Base-by-base conservation (phyloP, 2,888 invertebrate species). In the Leucoma salicis region DNA sequence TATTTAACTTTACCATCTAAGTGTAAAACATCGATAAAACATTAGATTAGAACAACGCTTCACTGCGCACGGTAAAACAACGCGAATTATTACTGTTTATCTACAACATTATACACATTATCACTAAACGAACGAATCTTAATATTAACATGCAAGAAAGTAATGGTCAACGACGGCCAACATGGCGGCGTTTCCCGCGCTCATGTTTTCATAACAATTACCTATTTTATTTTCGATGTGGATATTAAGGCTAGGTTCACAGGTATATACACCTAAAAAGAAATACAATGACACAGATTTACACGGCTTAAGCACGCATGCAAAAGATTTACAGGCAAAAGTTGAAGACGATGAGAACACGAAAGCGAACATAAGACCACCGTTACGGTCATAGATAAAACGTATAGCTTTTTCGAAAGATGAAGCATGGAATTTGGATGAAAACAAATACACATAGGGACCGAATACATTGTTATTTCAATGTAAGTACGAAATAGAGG, bases 401-500 rank as follows among this genome's bases (percentile, higher is more conserved):
- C 8, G n/a, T 27, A 27, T n/a, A 27, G 27, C n/a, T 21, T 12
- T 27, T 27, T n/a, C 38, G 54, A 39, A 40, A 47, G 50, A 51
- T 40, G 48, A 53, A 67, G 69, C 69, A 60, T 64, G 88, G 89
- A 88, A 89, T 88, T 88, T 89, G 89, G 89, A 89, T 89, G 89
- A 87, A 70, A 78, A 86, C 84, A 85, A 87, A 85, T 77, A 67
- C 46, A 57, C 33, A 27, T 31, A 34, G 25, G 51, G 52, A 70
- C 51, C 61, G 59, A 78, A 86, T 86, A 89, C 88, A 88, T 87
- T 86, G 87, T 87, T 87, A 87, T 87, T 86, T 87, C 79, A 85
- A 87, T 86, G 88, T 82, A 85, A 85, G 71, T 72, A 75, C 65
- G 73, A 70, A 68, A 58, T 70, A 67, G 74, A 72, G 64, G 70